Base-by-base conservation (phyloP, 2,113 vertebrate species). In the Struthidea cinerea region DNA sequence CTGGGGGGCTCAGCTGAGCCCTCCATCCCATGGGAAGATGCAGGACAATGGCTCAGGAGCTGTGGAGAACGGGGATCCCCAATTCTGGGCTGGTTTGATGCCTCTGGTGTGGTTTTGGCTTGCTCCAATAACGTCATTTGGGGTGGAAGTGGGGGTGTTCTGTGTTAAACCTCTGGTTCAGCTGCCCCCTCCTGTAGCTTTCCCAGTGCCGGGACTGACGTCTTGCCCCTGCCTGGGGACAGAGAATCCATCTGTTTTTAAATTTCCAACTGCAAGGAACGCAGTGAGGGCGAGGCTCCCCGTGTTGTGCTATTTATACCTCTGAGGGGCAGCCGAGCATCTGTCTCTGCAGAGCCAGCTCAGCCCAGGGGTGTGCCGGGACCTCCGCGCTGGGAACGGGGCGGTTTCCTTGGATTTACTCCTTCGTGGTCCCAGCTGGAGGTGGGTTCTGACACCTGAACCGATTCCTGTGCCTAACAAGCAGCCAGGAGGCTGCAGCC, bases 381-480 rank as follows among this genome's bases (percentile, higher is more conserved):
- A 50, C 63, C 76, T 73, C 67, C 0, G 0, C 0, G 1, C 74
- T 71, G 49, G 33, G 22, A 74, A 74, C 0, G 0, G 32, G 24
- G 23, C 1, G 0, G 2, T 57, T 70, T 47, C 65, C 65, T 63
- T 24, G 59, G 14, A 71, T 67, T 23, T 87, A 17, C 52, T 82
- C 42, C 52, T 63, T 16, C 6, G 1, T 5, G 18, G 12, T 21
- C 44, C 44, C 10, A 1, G 37, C 18, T 57, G 69, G 68, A 49
- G 22, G 3, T 41, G 26, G 24, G 5, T 63, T 33, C 35, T 70
- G 64, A 33, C 50, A 37, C 55, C 55, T 9, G 47, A 56, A 17
- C 7, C 3, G 0, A 13, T 33, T 23, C 27, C 23, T 26, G 50
- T 19, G 35, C 55, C 33, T 33, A 5, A n/a, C 1, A 2, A 64